A percentile compares a stretch with the other conserved stretches of the same genome.
Conservation (phyloP, 2,797 vertebrate genomes). For the Chiroxiphia lanceolata region DNA sequence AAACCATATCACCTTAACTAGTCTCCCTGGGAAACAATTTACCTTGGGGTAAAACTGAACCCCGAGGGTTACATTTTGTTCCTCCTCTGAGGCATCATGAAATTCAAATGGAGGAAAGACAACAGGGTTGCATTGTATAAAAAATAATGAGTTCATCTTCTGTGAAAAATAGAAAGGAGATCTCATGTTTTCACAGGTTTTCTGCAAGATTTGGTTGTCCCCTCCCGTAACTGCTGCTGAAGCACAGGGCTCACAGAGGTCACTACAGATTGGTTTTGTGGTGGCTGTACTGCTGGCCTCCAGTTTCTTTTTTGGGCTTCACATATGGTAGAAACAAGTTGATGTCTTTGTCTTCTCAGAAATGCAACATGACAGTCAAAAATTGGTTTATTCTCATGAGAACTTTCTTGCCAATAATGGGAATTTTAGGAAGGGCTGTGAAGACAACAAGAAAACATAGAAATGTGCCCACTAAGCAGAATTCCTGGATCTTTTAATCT, state of each 20-base stretch:
- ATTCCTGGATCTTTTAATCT: neutral
- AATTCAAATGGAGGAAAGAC: neutral
- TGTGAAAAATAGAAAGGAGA: neutral
- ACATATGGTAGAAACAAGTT: rapidly evolving
- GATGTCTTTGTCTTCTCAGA: neutral
- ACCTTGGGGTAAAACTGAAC: neutral
- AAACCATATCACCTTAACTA: neutral
- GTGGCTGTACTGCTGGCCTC: neutral
- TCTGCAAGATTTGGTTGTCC: neutral
- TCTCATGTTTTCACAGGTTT: rapidly evolving
- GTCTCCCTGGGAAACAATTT: neutral
- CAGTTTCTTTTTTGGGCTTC: neutral
- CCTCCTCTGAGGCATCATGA: neutral
- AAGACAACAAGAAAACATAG: neutral
- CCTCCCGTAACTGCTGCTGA: neutral
- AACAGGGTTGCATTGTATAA: neutral
- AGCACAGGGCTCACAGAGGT: neutral
- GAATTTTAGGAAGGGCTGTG: neutral
- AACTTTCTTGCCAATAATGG: neutral
- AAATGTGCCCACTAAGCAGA: neutral
- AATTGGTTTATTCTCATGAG: neutral
- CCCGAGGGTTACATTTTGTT: neutral
- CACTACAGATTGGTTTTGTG: neutral
- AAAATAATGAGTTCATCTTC: rapidly evolving
- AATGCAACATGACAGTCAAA: rapidly evolving